Evolutionary conservation across 2,888 invertebrate genomes (phyloP).

Genomic region (Uropetala carovei): DNA sequence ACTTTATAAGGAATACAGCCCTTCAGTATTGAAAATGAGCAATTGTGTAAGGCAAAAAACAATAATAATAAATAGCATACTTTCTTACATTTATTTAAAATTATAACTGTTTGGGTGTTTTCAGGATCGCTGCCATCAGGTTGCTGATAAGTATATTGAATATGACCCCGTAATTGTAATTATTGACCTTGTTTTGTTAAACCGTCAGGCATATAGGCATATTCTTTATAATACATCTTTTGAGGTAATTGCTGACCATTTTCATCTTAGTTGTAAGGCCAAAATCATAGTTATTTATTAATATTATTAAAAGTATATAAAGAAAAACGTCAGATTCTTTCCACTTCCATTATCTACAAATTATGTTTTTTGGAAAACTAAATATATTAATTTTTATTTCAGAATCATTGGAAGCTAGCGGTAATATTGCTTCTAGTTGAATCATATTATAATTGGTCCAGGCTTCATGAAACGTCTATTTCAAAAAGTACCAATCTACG

Average conservation of each 20-base stretch:
- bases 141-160: conserved; percentile 94
- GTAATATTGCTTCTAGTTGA: conserved; percentile 87
- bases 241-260: conserved; percentile 78
- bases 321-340: conserved; percentile 68
- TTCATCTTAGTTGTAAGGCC: conserved; percentile 69
- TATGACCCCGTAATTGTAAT: conserved; percentile 92
- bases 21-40: conserved; percentile 83
- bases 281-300: not conserved
- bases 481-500: not conserved
- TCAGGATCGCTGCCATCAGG: conserved; percentile 84
- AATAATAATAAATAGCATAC: not conserved
- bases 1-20: conserved; percentile 83
- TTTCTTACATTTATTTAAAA: not conserved
- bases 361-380: not conserved
- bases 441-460: conserved; percentile 84
- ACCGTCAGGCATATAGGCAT: conserved; percentile 90
- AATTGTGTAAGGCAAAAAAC: conserved; percentile 82
- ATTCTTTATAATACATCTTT: conserved; percentile 88
- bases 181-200: conserved; percentile 89
- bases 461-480: conserved; percentile 65
- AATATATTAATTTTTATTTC: conserved; percentile 70
- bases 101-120: conserved; percentile 69
- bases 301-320: conserved; percentile 84
- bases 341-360: not conserved
- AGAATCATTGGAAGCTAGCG: conserved; percentile 88